These are phyloP conservation scores for Drosophila oshimai DNA, from an alignment of 1,140 invertebrate genomes.

Conservation along the genomic window DNA sequence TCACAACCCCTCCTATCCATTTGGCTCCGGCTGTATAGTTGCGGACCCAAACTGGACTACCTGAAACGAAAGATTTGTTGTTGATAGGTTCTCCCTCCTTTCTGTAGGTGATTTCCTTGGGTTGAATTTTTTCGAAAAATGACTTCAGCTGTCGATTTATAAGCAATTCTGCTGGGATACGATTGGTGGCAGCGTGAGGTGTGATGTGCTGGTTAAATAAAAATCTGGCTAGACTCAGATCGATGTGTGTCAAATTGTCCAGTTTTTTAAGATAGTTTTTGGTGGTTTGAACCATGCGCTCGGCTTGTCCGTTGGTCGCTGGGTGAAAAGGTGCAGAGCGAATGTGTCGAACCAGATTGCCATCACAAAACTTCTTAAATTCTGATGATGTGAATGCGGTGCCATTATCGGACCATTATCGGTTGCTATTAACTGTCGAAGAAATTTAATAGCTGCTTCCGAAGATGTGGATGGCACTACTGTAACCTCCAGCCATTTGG, in stretches of 20 bases:
- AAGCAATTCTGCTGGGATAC: not conserved
- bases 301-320: not conserved
- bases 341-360: not conserved
- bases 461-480: not conserved
- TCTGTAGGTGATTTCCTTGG: not conserved
- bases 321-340: not conserved
- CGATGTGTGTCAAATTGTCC: not conserved
- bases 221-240: not conserved
- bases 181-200: not conserved
- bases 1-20: too few species aligned
- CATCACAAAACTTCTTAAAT: not conserved
- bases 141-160: not conserved
- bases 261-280: not conserved
- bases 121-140: not conserved
- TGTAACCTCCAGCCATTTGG: not conserved
- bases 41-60: too few species aligned
- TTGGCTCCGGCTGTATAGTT: too few species aligned
- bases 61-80: too few species aligned
- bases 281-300: not conserved
- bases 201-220: not conserved
- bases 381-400: not conserved
- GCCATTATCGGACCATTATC: not conserved
- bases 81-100: too few species aligned
- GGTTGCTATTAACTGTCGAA: not conserved
- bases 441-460: not conserved